Evolutionary conservation across 2,113 vertebrate species (phyloP), one percentile per base, ranked within the genome.

Genomic region (Syngnathus floridae): DNA sequence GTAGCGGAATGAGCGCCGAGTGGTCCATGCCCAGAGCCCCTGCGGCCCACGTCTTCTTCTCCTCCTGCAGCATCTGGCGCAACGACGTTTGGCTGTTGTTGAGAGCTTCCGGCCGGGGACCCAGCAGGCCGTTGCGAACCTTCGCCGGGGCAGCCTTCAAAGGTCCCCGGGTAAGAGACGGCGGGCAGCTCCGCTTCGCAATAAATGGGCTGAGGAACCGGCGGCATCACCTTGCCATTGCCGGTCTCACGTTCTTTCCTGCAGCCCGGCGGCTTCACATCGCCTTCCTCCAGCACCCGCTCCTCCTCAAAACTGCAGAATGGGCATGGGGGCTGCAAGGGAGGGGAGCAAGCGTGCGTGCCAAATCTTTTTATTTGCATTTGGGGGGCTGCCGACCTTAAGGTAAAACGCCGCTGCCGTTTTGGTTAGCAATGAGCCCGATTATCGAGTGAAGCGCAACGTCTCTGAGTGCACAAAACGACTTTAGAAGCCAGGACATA

Each of bases 81-180:
- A 99, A 89, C 0, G 97, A 99, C 0, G 95, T 96, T 69, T 98
- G 96, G 77, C 97, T 99, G 71, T 92, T 95, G 86, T 91, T 93
- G 65, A 96, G 84, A 54, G 92, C 92, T 58, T 97, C 95, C 71
- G 88, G 88, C 0, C 89, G 92, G 38, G 95, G 95, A 66, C 91
- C 92, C 80, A 99, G 72, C 51, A 99, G 92, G 1, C 97, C 97
- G 0, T 99, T 99, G 36, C 93, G 92, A 21, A 92, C 82, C 87
- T 93, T 95, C 54, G 93, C 93, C 86, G 82, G 71, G 57, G 84
- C 76, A 43, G 69, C 78, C 49, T 94, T 96, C 7, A 75, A 67
- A 72, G 35, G 22, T 95, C 95, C 86, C 82, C 21, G 26, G 38
- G 12, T 26, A 26, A 43, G 59, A 65, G 35, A n/a, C 63, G 26